A percentile compares a stretch with the other conserved stretches of the same genome.
phyloP scores from a whole-genome alignment of 2,888 invertebrate species.

The Sphaeridia pumilis region DNA sequence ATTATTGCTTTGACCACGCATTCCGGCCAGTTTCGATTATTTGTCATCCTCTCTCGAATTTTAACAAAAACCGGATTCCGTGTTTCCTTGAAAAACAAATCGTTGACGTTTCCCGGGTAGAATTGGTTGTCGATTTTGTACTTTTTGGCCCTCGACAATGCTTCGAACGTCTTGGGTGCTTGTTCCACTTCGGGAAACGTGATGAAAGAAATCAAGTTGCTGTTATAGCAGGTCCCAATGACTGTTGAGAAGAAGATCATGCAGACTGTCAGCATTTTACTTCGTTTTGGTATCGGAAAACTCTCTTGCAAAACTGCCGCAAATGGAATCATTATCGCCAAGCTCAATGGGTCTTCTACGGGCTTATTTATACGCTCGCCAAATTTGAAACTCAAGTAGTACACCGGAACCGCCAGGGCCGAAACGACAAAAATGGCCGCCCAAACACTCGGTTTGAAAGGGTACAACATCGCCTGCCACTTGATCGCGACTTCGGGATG shows the following conservation, averaged over 20 bases:
- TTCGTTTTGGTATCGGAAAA: not conserved
- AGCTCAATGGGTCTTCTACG: not conserved
- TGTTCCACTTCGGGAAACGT: constrained; percentile 17
- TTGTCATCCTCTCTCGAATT: not conserved
- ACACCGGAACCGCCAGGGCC: no score
- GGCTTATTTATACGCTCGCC: no score
- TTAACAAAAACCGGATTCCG: not conserved
- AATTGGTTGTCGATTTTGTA: not conserved
- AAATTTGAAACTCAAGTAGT: no score
- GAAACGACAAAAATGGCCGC: no score
- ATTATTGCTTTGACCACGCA: not conserved
- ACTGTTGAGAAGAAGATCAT: constrained; percentile 15
- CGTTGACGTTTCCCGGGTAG: not conserved
- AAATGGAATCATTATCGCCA: not conserved
- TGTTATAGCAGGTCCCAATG: constrained; percentile 20
- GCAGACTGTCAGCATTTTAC: not conserved
- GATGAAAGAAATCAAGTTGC: constrained; percentile 22
- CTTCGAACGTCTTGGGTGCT: constrained; percentile 18
- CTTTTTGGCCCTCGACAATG: no score
- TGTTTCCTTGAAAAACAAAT: not conserved
- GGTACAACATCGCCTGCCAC: constrained; percentile 10
- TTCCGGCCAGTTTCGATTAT: not conserved
- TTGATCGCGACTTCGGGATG: constrained; percentile 4
- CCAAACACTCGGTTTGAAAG: constrained; percentile 9
- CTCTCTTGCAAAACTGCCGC: not conserved